Conservation (phyloP, 2,888 invertebrate genomes). For the Globia sparganii region DNA sequence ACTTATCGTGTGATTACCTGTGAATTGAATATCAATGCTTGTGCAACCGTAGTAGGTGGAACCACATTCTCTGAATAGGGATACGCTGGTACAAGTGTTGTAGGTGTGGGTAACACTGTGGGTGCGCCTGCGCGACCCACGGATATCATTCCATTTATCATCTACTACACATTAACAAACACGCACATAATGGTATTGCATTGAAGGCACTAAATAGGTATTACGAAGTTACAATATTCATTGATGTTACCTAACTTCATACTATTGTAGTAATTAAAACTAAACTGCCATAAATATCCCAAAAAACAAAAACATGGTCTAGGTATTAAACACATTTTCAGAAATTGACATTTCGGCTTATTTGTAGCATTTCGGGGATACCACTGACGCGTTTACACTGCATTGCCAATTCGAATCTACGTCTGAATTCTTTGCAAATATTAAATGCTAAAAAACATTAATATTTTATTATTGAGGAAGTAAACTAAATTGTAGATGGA, state of each 20-base stretch:
- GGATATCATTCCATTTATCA: constrained; percentile 70
- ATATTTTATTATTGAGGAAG: not conserved
- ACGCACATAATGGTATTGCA: constrained; percentile 53
- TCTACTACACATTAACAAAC: constrained; percentile 69
- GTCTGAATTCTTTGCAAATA: not conserved
- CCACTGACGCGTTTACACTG: not conserved
- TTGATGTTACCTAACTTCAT: constrained; percentile 14
- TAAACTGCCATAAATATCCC: not conserved
- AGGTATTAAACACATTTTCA: not conserved
- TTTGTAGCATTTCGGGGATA: not conserved
- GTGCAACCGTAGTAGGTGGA: constrained; percentile 80
- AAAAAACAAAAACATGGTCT: not conserved
- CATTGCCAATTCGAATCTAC: not conserved
- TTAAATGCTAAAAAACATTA: not conserved
- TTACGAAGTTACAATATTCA: constrained; percentile 41
- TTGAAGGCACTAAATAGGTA: constrained; percentile 34
- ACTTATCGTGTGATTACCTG: constrained; percentile 73
- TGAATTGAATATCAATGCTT: constrained; percentile 78
- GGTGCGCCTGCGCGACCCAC: constrained; percentile 79
- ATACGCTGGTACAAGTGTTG: constrained; percentile 69
- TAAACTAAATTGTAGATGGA: not conserved
- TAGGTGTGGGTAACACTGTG: constrained; percentile 77
- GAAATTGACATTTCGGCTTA: not conserved
- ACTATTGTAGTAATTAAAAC: constrained; percentile 2
- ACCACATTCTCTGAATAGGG: constrained; percentile 80